phyloP scores from a whole-genome alignment of 2,888 invertebrate genomes.

The Eubasilissa splendida region DNA sequence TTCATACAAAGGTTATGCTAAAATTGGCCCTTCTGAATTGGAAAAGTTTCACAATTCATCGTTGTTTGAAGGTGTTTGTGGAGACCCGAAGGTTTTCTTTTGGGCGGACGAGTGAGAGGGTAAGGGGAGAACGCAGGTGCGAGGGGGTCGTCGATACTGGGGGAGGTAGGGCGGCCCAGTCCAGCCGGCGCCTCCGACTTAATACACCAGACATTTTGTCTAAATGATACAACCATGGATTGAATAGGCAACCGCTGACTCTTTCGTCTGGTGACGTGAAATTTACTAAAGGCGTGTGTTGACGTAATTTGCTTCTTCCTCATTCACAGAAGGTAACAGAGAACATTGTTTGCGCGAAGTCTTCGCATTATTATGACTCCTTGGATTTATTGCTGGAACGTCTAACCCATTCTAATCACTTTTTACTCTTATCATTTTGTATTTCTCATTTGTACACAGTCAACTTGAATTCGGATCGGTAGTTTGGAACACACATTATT shows the following conservation, averaged over 20 bases:
- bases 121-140: neutral
- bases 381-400: too few relatives aligned
- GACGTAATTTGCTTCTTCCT: too few relatives aligned
- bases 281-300: too few relatives aligned
- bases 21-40: neutral
- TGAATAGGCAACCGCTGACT: neutral
- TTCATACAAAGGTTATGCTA: too few relatives aligned
- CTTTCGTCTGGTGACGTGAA: neutral
- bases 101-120: neutral
- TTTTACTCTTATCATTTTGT: too few relatives aligned
- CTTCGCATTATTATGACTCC: too few relatives aligned
- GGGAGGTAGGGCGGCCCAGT: conserved; percentile 44
- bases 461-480: too few relatives aligned
- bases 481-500: too few relatives aligned
- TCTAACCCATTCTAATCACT: too few relatives aligned
- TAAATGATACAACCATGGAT: conserved; percentile 16
- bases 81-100: conserved; percentile 23
- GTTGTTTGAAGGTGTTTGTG: neutral
- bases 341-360: too few relatives aligned
- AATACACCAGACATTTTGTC: conserved; percentile 39
- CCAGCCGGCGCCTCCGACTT: conserved; percentile 53
- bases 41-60: conserved; percentile 15
- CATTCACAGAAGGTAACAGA: too few relatives aligned
- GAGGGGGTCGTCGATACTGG: conserved; percentile 9
- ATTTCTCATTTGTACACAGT: too few relatives aligned